Evolutionary conservation across 2,797 vertebrate genomes (phyloP).

Genomic region (Alcedo quadribrachys): DNA sequence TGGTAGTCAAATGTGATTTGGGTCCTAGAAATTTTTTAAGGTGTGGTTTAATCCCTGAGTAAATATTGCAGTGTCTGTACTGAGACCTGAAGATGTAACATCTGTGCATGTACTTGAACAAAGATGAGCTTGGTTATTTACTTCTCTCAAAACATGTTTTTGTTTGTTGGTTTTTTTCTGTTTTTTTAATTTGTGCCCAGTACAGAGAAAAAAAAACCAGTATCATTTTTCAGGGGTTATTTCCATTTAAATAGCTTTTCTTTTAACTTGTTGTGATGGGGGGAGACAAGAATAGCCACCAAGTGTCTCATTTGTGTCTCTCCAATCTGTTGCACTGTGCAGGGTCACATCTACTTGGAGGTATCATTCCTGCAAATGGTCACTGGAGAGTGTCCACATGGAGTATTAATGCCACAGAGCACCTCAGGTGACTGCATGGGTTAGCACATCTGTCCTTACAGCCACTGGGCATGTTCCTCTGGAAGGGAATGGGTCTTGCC

Average conservation of each 20-base stretch:
- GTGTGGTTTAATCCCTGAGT: neutral
- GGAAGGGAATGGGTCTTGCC: neutral
- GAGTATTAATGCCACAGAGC: neutral
- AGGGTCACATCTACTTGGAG: neutral
- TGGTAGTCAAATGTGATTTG: neutral
- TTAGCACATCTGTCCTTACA: neutral
- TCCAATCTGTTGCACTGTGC: neutral
- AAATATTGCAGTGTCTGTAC: neutral
- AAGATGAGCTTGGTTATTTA: neutral
- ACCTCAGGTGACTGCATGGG: neutral
- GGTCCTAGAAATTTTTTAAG: slow-evolving; percentile 16
- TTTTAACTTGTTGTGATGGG: neutral
- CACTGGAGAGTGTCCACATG: neutral
- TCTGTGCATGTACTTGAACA: neutral
- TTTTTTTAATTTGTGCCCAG: neutral
- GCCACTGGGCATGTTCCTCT: neutral
- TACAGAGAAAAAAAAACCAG: neutral
- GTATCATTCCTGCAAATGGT: neutral
- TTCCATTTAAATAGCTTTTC: neutral
- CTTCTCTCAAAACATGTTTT: neutral
- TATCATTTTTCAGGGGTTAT: neutral
- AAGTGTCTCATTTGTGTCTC: neutral
- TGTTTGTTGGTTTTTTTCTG: neutral
- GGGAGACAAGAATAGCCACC: neutral
- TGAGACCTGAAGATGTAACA: neutral